Evolutionary conservation across 2,888 invertebrate genomes (phyloP).

Genomic region (Habroteleia sp.): DNA sequence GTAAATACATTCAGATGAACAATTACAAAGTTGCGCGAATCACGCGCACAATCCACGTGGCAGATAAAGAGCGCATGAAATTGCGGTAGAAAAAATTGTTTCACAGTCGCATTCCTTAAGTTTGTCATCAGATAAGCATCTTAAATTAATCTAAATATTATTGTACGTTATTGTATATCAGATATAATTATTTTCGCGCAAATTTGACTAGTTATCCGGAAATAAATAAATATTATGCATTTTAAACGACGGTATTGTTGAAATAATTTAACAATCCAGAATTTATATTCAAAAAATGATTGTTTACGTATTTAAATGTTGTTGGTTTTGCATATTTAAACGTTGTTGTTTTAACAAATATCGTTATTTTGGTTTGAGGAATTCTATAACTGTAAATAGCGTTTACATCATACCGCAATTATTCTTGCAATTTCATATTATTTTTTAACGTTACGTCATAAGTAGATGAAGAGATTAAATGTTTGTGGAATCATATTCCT

Average conservation of each 20-base stretch:
- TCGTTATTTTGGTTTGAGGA: background rate
- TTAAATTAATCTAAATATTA: too few species aligned
- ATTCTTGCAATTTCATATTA: slow-evolving; percentile 8
- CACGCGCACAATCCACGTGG: slow-evolving; percentile 52
- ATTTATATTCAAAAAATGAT: too few species aligned
- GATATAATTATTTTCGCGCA: too few species aligned
- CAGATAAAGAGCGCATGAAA: slow-evolving; percentile 40
- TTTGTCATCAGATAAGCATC: too few species aligned
- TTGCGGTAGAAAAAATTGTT: slow-evolving; percentile 8
- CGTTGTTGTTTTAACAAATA: too few species aligned
- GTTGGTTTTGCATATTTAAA: too few species aligned
- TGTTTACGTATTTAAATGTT: too few species aligned
- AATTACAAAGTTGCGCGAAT: slow-evolving; percentile 37
- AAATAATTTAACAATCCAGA: too few species aligned
- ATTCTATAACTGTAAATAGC: background rate
- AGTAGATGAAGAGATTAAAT: slow-evolving; percentile 39
- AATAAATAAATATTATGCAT: too few species aligned
- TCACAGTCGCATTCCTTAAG: background rate
- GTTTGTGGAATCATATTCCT: slow-evolving; percentile 44
- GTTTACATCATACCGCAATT: slow-evolving; percentile 13
- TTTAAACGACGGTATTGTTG: too few species aligned
- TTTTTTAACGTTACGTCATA: slow-evolving; percentile 43
- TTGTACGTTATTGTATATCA: too few species aligned
- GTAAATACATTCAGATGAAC: slow-evolving; percentile 13
- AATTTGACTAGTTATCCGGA: too few species aligned